Base-by-base conservation (phyloP, 2,888 invertebrate species). In the Orthosia incerta region DNA sequence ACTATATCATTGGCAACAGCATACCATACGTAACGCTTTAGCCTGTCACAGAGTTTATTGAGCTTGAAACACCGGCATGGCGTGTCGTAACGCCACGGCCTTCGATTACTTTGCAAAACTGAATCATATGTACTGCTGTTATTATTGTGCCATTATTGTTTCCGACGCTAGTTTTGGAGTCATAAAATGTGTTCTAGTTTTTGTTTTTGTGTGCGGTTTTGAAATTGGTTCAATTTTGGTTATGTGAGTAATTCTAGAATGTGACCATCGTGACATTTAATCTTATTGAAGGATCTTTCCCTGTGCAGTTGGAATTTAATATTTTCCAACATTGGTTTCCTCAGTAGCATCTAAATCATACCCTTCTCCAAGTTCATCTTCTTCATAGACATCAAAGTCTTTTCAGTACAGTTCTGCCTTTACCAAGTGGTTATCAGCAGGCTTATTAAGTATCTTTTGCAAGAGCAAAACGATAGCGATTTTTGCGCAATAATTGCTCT, bases 51-150 rank as follows among this genome's bases (percentile, higher is more conserved):
- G 68, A 83, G 76, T 81, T 78, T 86, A 84, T 84, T 76, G 76
- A 70, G 86, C 76, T 82, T 77, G 61, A 71, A 79, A 82, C 80
- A 68, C 74, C 39, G 57, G 51, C 68, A 66, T 80, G 57, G 67
- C 79, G 61, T 82, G 76, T 67, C 20, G 73, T 71, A 83, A 83
- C 59, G 80, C 74, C 18, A 53, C 64, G 86, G 80, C 86, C 85
- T 85, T 87, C 86, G 86, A 87, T 87, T 85, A 85, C 66, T 77
- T 71, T 76, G 80, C 86, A 80, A 82, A 78, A 85, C 83, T 85
- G 86, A 77, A 80, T 85, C 86, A 82, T 82, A 56, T 71, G 67
- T 51, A 61, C 20, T 77, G 85, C 82, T 67, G 72, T 76, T 85
- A 82, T 71, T 82, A 74, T 74, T 79, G 68, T 63, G 66, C 31